Conservation (phyloP, 2,113 vertebrate species). For the Larimichthys polyactis region DNA sequence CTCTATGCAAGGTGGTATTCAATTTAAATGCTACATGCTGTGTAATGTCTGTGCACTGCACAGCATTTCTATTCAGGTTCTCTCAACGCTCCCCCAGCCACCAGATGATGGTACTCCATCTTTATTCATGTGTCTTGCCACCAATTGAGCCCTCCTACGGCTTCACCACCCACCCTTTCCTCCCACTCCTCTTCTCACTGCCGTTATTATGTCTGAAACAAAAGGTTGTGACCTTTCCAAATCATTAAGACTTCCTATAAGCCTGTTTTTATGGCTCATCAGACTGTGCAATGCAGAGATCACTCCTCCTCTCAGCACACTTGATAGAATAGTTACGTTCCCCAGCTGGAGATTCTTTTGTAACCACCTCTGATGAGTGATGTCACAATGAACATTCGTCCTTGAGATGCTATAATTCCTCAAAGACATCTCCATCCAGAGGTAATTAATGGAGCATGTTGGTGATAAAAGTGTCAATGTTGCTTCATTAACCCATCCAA, state of each 20-base stretch:
- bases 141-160: conserved; percentile 9
- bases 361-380: background rate
- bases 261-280: conserved; percentile 47
- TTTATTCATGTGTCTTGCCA: conserved; percentile 33
- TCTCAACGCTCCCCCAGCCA: background rate
- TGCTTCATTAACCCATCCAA: conserved; percentile 18
- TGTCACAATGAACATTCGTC: background rate
- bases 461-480: background rate
- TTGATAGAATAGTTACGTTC: background rate
- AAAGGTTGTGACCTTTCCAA: conserved; percentile 62
- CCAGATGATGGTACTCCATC: conserved; percentile 4
- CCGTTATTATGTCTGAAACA: conserved; percentile 50
- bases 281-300: conserved; percentile 18
- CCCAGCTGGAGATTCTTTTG: background rate
- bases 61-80: conserved; percentile 20
- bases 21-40: conserved; percentile 64
- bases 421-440: background rate
- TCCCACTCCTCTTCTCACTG: background rate
- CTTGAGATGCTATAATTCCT: background rate
- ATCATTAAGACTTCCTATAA: conserved; percentile 38
- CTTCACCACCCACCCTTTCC: background rate
- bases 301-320: background rate
- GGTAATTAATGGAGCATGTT: conserved; percentile 14
- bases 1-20: conserved; percentile 22
- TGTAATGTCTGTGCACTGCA: conserved; percentile 45